Percentiles rank a stretch among this genome's conserved stretches.
These are phyloP conservation scores for Eurypyga helias DNA, from an alignment of 2,113 vertebrate genomes.

Conservation along the genomic window DNA sequence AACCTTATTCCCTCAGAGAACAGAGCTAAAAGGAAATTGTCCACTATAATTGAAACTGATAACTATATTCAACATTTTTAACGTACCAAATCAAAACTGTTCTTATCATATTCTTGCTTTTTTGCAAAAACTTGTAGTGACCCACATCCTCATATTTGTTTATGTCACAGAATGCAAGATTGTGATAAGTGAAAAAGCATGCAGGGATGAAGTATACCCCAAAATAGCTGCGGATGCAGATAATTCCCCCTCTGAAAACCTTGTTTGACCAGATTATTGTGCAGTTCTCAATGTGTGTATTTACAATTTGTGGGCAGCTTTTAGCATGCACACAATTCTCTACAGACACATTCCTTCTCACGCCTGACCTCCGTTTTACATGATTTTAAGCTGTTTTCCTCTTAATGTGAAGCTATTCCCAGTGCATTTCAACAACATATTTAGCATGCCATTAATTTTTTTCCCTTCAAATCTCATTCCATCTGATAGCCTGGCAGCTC, in stretches of 20 bases:
- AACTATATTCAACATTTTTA: neutral
- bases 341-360: conserved; percentile 24
- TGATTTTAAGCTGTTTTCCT: conserved; percentile 52
- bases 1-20: neutral
- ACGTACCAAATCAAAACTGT: neutral
- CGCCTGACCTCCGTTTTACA: conserved; percentile 42
- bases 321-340: conserved; percentile 38
- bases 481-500: conserved; percentile 49
- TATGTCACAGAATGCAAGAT: neutral
- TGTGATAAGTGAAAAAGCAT: neutral
- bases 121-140: neutral
- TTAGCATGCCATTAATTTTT: conserved; percentile 62
- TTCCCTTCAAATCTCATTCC: conserved; percentile 47
- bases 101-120: neutral
- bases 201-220: neutral
- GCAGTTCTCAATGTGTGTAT: neutral
- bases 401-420: conserved; percentile 33
- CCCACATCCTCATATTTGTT: conserved; percentile 25
- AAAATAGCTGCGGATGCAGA: neutral
- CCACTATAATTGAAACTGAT: neutral
- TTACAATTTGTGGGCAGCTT: conserved; percentile 16
- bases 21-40: neutral
- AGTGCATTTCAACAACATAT: conserved; percentile 40
- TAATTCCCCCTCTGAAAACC: neutral
- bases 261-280: neutral